Conservation (phyloP, 2,113 vertebrate genomes). For the Syngnathoides biaculeatus region DNA sequence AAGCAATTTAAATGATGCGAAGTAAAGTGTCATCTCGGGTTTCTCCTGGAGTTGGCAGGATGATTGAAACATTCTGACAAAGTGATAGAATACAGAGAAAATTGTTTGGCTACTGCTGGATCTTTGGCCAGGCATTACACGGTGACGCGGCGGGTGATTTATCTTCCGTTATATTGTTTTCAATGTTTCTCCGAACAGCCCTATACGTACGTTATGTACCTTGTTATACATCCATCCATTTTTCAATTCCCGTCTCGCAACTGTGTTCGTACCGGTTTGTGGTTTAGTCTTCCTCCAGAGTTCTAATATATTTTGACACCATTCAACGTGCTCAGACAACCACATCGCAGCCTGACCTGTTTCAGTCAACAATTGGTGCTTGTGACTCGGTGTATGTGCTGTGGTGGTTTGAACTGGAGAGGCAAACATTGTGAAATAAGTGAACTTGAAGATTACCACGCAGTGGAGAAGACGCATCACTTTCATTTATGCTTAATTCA, state of each 20-base stretch:
- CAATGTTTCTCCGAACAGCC: neutral
- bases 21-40: neutral
- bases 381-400: neutral
- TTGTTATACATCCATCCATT: neutral
- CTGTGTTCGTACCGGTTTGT: neutral
- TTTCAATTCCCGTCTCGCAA: neutral
- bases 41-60: neutral
- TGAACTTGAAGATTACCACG: neutral
- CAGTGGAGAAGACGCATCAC: neutral
- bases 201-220: neutral
- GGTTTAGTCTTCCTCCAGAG: neutral
- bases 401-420: conserved; percentile 3
- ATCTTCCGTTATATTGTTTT: neutral
- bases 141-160: neutral
- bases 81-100: neutral
- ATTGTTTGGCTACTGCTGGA: neutral
- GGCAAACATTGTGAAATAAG: neutral
- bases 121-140: neutral
- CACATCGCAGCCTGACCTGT: conserved; percentile 1
- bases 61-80: neutral
- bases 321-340: conserved; percentile 18
- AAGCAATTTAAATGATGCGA: neutral
- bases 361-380: conserved; percentile 2
- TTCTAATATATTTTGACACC: conserved; percentile 10
- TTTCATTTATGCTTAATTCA: neutral